Evolutionary conservation across 30 jellyfish, hydroid and myxozoan genomes (phyloP).

Genomic region (Mastigias papua): DNA sequence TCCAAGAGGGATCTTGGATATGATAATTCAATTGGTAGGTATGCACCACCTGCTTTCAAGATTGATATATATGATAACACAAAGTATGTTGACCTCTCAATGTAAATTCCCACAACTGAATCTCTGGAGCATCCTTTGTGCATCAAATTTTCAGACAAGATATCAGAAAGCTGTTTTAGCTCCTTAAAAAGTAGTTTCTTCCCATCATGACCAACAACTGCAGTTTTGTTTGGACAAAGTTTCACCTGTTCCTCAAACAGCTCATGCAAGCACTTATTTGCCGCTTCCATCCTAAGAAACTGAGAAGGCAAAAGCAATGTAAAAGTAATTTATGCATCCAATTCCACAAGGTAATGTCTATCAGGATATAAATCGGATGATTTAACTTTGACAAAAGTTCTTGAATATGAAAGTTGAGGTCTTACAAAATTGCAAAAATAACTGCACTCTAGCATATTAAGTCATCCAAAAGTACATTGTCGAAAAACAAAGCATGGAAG

Average conservation of each 20-base stretch:
- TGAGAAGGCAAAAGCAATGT: too few relatives aligned
- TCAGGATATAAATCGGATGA: too few relatives aligned
- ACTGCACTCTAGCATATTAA: too few relatives aligned
- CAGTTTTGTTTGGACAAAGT: constrained; percentile 66
- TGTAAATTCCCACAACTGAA: constrained; percentile 88
- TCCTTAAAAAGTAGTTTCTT: constrained; percentile 60
- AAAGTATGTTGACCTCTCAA: constrained; percentile 81
- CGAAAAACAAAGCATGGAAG: too few relatives aligned
- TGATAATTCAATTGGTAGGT: constrained; percentile 86
- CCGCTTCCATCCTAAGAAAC: constrained; percentile 58
- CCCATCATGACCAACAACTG: constrained; percentile 76
- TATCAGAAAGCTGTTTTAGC: constrained; percentile 53
- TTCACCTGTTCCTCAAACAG: constrained; percentile 83
- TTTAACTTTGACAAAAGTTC: too few relatives aligned
- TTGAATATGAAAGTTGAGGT: too few relatives aligned
- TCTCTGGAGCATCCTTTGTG: constrained; percentile 83
- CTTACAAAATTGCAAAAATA: too few relatives aligned
- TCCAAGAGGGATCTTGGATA: constrained; percentile 82
- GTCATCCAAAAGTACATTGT: too few relatives aligned
- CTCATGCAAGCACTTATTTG: constrained; percentile 61
- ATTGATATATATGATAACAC: constrained; percentile 78
- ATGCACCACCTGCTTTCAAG: constrained; percentile 90
- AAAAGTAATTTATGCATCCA: too few relatives aligned
- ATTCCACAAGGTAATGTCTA: too few relatives aligned
- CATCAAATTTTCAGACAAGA: constrained; percentile 63